phyloP scores from a whole-genome alignment of 2,888 invertebrate genomes.

The Muscina levida region DNA sequence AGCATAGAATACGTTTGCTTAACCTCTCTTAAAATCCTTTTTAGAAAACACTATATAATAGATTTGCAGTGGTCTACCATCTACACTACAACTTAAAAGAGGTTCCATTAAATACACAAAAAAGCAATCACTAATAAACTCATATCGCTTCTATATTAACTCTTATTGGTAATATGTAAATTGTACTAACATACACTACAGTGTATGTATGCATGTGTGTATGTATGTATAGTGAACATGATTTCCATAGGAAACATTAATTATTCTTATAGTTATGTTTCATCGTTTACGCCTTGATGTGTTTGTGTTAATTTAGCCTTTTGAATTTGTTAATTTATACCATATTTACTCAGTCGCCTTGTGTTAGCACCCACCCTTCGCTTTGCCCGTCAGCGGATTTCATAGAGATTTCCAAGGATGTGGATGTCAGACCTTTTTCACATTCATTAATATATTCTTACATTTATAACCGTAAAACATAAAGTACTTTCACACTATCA shows the following conservation, averaged over 20 bases:
- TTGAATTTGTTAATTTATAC: constrained; percentile 7
- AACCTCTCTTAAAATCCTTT: too few relatives aligned
- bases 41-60: too few relatives aligned
- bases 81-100: too few relatives aligned
- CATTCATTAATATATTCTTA: constrained; percentile 45
- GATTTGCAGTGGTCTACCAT: too few relatives aligned
- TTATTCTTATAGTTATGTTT: not conserved
- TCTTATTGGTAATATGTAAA: too few relatives aligned
- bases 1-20: too few relatives aligned
- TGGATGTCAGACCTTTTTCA: constrained; percentile 21
- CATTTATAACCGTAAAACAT: constrained; percentile 48
- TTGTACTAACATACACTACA: too few relatives aligned
- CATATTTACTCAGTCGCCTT: not conserved
- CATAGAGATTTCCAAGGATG: constrained; percentile 3
- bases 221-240: too few relatives aligned
- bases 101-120: too few relatives aligned
- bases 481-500: constrained; percentile 43
- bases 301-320: constrained; percentile 25
- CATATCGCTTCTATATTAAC: too few relatives aligned
- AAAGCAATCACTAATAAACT: too few relatives aligned
- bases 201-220: too few relatives aligned
- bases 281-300: not conserved
- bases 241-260: constrained; percentile 24
- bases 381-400: not conserved
- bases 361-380: not conserved